phyloP scores from a whole-genome alignment of 1,140 invertebrate species.

The Cylas formicarius region DNA sequence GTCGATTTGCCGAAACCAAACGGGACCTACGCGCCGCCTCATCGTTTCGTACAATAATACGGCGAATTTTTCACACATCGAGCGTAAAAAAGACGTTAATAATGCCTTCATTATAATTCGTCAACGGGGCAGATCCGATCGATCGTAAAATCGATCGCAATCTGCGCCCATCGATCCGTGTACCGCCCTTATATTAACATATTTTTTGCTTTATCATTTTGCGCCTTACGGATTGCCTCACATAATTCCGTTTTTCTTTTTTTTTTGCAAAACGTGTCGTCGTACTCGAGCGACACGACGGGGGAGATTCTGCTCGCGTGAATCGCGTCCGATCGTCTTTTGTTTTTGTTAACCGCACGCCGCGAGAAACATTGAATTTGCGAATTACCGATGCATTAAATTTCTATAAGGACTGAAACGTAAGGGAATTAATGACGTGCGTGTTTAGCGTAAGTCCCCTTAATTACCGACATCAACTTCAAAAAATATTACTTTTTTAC shows the following conservation, averaged over 20 bases:
- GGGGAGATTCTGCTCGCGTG: slow-evolving; percentile 7
- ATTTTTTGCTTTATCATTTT: slow-evolving; percentile 8
- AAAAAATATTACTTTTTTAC: no score
- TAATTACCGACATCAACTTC: no score
- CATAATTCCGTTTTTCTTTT: slow-evolving; percentile 14
- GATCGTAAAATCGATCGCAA: slow-evolving; percentile 4
- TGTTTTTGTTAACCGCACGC: slow-evolving; percentile 1
- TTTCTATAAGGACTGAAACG: no score
- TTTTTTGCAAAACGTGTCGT: no score
- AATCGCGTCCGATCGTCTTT: background rate
- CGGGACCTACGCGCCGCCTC: no score
- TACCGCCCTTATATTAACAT: slow-evolving; percentile 11
- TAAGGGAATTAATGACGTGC: no score
- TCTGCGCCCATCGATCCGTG: slow-evolving; percentile 6
- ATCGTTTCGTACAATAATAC: no score
- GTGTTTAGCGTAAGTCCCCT: no score
- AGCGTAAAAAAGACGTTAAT: slow-evolving; percentile 11
- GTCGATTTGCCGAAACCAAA: no score
- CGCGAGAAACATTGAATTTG: slow-evolving; percentile 1
- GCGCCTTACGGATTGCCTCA: slow-evolving; percentile 1
- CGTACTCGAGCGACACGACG: slow-evolving; percentile 5
- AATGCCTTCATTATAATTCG: slow-evolving; percentile 16
- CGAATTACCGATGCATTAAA: no score
- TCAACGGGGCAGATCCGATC: background rate
- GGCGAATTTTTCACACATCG: slow-evolving; percentile 16